Evolutionary conservation across 2,888 invertebrate species (phyloP), one percentile per base, ranked within the genome.

Genomic region (Erannis defoliaria): DNA sequence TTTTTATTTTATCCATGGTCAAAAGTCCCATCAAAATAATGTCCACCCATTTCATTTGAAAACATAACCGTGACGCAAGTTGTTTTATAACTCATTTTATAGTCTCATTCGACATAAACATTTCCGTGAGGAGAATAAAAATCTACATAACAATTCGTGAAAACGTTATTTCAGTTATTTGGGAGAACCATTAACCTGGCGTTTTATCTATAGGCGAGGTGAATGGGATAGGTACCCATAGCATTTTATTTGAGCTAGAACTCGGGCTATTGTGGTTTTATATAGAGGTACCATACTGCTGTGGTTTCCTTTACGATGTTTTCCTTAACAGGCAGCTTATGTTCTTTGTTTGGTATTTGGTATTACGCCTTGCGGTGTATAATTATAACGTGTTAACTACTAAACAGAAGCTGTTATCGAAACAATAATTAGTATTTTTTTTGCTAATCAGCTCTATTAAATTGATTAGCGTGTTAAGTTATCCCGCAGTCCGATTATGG

Each of bases 101-200:
- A 18, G 51, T 50, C 55, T 50, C 57, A 55, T 60, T 62, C 37
- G 62, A 55, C 60, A 56, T 67, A 62, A 65, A 62, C 40, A 62
- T 62, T 61, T 57, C 61, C 58, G 54, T 51, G 58, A 62, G 55
- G 51, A 33, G 55, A 56, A 56, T 62, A 62, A 53, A 62, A 64
- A 67, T 65, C 61, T 65, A 63, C 65, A 65, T 68, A 54, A 59
- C 60, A 58, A 68, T 67, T 61, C 67, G 38, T 38, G 35, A 51
- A 56, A 58, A 53, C 50, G 55, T 58, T 60, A 61, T 61, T 46
- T 50, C 53, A 58, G 57, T 67, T 50, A 49, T 61, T 55, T 23
- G 21, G 29, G 29, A 19, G 19, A 4, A 38, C 29, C 23, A 38
- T 59, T 59, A 59, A 46, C 38, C 21, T 51, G 35, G 19, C 29